Conservation (phyloP, 2,888 invertebrate species). For the Nesidiocoris tenuis region DNA sequence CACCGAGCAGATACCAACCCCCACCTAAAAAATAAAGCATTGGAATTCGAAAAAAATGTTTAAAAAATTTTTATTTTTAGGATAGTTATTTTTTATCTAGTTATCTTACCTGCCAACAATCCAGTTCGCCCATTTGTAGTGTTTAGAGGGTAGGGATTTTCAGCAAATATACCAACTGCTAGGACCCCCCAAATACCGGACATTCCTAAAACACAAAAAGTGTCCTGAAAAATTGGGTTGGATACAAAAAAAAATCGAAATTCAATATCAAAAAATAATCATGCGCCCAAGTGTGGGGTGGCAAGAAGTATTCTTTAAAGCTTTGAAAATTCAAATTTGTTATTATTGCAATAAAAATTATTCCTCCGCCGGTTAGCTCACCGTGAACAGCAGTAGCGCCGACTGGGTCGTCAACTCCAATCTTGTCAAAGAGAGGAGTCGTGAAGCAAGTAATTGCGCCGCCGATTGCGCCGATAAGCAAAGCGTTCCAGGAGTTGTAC, state of each 20-base stretch:
- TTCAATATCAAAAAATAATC: too few species aligned
- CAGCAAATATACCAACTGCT: conserved; percentile 86
- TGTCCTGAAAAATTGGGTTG: too few species aligned
- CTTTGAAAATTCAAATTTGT: too few species aligned
- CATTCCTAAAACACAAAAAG: conserved; percentile 52
- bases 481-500: conserved; percentile 81
- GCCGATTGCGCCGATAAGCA: conserved; percentile 79
- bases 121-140: conserved; percentile 75
- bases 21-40: conserved; percentile 67
- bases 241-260: too few species aligned
- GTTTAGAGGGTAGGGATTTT: conserved; percentile 75
- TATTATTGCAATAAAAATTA: too few species aligned
- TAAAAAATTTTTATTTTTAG: too few species aligned
- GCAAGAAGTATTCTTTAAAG: too few species aligned
- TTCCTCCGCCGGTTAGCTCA: too few species aligned
- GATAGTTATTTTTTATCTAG: not conserved
- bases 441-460: conserved; percentile 68
- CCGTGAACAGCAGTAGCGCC: conserved; percentile 89
- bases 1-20: conserved; percentile 81
- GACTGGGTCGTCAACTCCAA: conserved; percentile 86
- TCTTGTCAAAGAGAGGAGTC: conserved; percentile 73
- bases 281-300: too few species aligned
- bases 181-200: conserved; percentile 68
- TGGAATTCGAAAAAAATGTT: too few species aligned
- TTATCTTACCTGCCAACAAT: conserved; percentile 65